A percentile compares a stretch with the other conserved stretches of the same genome.
These are phyloP conservation scores for Sminthurinus aureus DNA, from an alignment of 2,888 invertebrate species.

Conservation along the genomic window DNA sequence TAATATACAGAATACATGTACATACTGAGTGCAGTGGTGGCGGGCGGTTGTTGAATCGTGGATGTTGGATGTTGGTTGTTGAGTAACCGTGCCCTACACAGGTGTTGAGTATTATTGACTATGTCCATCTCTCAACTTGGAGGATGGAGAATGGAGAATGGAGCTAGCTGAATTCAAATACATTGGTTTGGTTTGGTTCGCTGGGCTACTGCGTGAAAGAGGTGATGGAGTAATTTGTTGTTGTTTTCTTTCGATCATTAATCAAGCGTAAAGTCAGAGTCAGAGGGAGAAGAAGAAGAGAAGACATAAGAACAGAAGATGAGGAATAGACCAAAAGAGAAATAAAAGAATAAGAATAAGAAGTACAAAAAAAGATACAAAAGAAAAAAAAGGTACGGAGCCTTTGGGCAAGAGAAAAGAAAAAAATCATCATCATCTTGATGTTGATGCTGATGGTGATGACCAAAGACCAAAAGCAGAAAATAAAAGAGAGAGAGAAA, in stretches of 20 bases:
- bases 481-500: constrained; percentile 35
- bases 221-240: constrained; percentile 59
- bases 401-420: constrained; percentile 50
- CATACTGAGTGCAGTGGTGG: background rate
- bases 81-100: constrained; percentile 41
- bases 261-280: constrained; percentile 59
- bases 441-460: constrained; percentile 45
- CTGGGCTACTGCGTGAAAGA: constrained; percentile 53
- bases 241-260: constrained; percentile 59
- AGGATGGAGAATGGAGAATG: constrained; percentile 3
- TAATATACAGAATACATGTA: background rate
- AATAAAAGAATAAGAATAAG: constrained; percentile 41
- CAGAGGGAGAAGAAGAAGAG: constrained; percentile 42
- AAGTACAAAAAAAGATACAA: constrained; percentile 21
- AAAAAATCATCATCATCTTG: constrained; percentile 39
- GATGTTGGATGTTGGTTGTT: constrained; percentile 1
- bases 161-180: too few species aligned
- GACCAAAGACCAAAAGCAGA: constrained; percentile 44
- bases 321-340: background rate
- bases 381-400: constrained; percentile 38
- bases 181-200: too few species aligned
- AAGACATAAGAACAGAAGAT: constrained; percentile 22
- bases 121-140: constrained; percentile 49
- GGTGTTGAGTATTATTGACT: constrained; percentile 57
- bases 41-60: constrained; percentile 8